These are phyloP conservation scores for Geopemphigus sp. DNA, from an alignment of 1,140 invertebrate species.

Conservation along the genomic window DNA sequence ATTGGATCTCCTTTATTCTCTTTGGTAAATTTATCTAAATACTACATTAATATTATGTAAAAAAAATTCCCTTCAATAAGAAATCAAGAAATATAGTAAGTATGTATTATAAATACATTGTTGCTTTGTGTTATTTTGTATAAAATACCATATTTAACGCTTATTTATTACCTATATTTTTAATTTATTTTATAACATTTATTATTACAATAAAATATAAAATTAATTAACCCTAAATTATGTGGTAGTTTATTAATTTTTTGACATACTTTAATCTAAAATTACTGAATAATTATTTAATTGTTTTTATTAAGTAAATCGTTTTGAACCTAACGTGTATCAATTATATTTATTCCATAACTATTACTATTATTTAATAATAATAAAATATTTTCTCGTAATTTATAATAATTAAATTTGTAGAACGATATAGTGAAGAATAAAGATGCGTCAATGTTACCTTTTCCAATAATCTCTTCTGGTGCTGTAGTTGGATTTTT, in stretches of 20 bases:
- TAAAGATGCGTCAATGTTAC: conserved; percentile 66
- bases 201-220: neutral
- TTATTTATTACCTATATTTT: neutral
- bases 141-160: neutral
- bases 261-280: neutral
- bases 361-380: neutral
- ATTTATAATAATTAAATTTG: conserved; percentile 22
- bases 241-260: neutral
- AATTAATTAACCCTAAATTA: neutral
- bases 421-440: conserved; percentile 37
- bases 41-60: neutral
- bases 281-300: neutral
- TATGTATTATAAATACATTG: neutral
- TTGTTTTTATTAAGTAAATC: neutral
- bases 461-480: conserved; percentile 77
- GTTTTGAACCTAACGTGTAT: neutral
- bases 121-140: neutral
- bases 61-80: neutral
- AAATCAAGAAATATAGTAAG: neutral
- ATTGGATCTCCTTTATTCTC: conserved; percentile 70
- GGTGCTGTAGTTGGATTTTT: conserved; percentile 71
- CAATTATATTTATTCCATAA: neutral
- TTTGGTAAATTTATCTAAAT: conserved; percentile 61
- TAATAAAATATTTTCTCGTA: no score
- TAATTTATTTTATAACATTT: neutral